phyloP scores from a whole-genome alignment of 2,113 vertebrate species.

The Polypterus senegalus region DNA sequence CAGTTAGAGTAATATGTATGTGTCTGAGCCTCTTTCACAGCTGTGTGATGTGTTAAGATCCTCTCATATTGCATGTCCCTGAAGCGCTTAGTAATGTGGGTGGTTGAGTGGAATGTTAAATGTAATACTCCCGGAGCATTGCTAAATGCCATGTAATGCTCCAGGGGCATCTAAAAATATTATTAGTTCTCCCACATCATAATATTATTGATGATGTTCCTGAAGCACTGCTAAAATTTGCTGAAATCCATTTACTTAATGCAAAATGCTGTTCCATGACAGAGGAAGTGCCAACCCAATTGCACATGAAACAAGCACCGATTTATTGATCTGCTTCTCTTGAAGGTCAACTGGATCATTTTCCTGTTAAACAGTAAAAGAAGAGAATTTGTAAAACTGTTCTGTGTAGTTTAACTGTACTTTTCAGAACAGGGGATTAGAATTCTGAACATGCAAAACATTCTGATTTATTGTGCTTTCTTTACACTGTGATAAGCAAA shows the following conservation, averaged over 20 bases:
- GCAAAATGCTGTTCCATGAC: not conserved
- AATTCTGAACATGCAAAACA: too few relatives aligned
- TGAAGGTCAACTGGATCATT: too few relatives aligned
- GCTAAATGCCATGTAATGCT: conserved; percentile 27
- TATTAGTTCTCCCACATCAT: not conserved
- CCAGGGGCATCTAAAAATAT: conserved; percentile 28
- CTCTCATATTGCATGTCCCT: conserved; percentile 29
- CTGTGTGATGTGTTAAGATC: conserved; percentile 36
- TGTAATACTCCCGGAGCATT: conserved; percentile 25
- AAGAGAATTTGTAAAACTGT: too few relatives aligned
- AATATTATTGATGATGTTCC: conserved; percentile 1
- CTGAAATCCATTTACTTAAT: conserved; percentile 1
- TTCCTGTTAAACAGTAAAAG: too few relatives aligned
- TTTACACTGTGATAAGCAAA: too few relatives aligned
- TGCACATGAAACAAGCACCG: too few relatives aligned
- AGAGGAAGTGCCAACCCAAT: not conserved
- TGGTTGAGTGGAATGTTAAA: conserved; percentile 48
- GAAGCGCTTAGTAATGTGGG: conserved; percentile 34
- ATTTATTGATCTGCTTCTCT: too few relatives aligned
- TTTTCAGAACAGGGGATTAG: too few relatives aligned
- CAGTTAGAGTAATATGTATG: conserved; percentile 28
- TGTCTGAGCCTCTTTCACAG: conserved; percentile 26
- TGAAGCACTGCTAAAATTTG: not conserved
- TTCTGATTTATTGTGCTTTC: too few relatives aligned
- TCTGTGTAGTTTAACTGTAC: too few relatives aligned